These are phyloP conservation scores for Dione juno DNA, from an alignment of 2,888 invertebrate genomes.

Conservation along the genomic window DNA sequence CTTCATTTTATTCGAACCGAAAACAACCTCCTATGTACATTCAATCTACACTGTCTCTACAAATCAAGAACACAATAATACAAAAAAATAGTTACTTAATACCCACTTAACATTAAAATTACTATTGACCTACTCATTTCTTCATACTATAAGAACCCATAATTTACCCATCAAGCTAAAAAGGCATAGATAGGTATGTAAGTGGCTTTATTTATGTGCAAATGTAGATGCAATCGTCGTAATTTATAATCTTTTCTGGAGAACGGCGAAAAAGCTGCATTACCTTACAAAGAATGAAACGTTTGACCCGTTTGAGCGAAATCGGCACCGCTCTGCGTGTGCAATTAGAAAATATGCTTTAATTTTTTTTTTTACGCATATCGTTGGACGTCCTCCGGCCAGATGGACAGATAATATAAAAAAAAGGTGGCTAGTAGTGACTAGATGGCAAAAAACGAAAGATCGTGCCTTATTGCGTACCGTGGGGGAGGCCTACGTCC, in stretches of 20 bases:
- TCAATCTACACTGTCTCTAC: too few relatives aligned
- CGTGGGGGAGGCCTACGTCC: too few relatives aligned
- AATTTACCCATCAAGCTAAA: constrained; percentile 42
- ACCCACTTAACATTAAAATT: constrained; percentile 21
- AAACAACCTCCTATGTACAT: too few relatives aligned
- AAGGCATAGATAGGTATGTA: constrained; percentile 33
- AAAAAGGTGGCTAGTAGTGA: too few relatives aligned
- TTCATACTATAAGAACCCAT: constrained; percentile 34
- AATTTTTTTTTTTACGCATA: too few relatives aligned
- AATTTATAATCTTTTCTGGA: constrained; percentile 36
- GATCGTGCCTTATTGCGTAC: too few relatives aligned
- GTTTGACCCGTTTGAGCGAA: constrained; percentile 32
- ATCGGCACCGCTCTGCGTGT: constrained; percentile 30
- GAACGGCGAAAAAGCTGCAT: constrained; percentile 35
- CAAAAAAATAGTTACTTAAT: neutral
- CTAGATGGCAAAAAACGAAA: too few relatives aligned
- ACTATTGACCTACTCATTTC: constrained; percentile 29
- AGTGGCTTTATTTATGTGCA: constrained; percentile 43
- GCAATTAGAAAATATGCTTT: constrained; percentile 18
- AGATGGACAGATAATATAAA: too few relatives aligned
- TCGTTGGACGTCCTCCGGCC: too few relatives aligned
- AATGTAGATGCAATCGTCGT: constrained; percentile 40
- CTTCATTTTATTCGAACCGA: too few relatives aligned
- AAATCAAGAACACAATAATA: too few relatives aligned
- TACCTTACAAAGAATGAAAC: constrained; percentile 33